Percentiles rank a stretch among this genome's conserved stretches.
Conservation (phyloP, 1,140 invertebrate genomes). For the Cydia splendana region DNA sequence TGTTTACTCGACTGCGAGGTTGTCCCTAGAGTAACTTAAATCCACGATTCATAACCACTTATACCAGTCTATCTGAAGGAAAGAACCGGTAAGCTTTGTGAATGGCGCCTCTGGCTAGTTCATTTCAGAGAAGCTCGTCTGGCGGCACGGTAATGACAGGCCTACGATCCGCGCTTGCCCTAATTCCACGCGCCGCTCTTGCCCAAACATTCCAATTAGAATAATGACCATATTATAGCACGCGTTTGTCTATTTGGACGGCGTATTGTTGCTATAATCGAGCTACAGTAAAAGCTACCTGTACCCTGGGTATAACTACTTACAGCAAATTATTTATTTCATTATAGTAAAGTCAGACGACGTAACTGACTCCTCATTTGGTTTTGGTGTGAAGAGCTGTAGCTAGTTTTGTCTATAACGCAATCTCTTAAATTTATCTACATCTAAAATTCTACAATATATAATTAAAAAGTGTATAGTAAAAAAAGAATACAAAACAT, state of each 20-base stretch:
- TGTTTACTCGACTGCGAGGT: not conserved
- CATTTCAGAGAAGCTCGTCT: slow-evolving; percentile 54
- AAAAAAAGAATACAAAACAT: no score
- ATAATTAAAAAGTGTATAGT: no score
- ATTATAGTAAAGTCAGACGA: not conserved
- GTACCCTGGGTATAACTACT: not conserved
- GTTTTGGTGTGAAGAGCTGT: no score
- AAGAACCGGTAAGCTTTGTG: not conserved
- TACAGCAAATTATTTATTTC: not conserved
- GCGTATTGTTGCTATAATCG: not conserved
- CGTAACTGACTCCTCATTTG: no score
- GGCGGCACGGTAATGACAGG: slow-evolving; percentile 66
- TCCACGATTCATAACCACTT: not conserved
- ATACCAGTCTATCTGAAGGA: not conserved
- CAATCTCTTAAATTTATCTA: no score
- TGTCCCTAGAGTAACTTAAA: not conserved
- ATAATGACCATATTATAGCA: slow-evolving; percentile 59
- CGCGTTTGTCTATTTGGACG: slow-evolving; percentile 30
- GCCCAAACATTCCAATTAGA: slow-evolving; percentile 71
- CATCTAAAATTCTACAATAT: no score
- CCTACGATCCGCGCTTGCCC: slow-evolving; percentile 56
- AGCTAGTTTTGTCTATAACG: no score
- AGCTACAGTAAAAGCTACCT: not conserved
- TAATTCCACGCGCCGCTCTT: slow-evolving; percentile 62
- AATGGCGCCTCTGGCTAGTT: slow-evolving; percentile 9